phyloP scores from a whole-genome alignment of 1,140 invertebrate genomes.

The Drosophila yakuba region DNA sequence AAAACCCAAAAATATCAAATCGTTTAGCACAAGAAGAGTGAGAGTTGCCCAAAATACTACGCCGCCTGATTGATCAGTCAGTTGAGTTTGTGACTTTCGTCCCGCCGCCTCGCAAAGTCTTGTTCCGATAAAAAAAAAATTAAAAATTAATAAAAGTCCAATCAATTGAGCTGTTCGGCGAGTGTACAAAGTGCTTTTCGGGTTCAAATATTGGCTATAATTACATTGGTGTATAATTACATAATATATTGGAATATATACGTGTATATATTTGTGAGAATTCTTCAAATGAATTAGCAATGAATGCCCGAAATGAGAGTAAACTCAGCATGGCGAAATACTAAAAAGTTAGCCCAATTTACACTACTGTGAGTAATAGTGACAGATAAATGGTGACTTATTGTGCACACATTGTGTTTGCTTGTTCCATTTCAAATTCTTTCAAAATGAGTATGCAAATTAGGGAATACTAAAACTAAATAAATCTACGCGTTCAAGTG shows the following conservation, averaged over 20 bases:
- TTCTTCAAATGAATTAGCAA: neutral
- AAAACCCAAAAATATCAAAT: constrained; percentile 13
- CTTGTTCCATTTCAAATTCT: neutral
- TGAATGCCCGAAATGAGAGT: neutral
- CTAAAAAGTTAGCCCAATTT: neutral
- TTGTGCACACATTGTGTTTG: neutral
- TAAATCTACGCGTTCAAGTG: neutral
- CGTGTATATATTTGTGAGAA: neutral
- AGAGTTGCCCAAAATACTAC: constrained; percentile 32
- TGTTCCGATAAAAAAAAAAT: neutral
- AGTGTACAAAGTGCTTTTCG: too few species aligned
- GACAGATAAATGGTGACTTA: neutral
- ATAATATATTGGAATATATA: neutral
- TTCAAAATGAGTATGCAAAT: neutral
- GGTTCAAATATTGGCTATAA: constrained; percentile 14
- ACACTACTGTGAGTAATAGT: neutral
- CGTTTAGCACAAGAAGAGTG: constrained; percentile 22
- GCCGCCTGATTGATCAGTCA: constrained; percentile 35
- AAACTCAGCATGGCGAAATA: neutral
- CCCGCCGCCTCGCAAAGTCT: constrained; percentile 14
- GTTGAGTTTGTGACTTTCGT: constrained; percentile 31
- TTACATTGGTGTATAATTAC: neutral
- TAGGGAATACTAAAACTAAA: too few species aligned
- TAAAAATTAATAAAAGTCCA: constrained; percentile 3
- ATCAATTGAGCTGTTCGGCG: constrained; percentile 16